Evolutionary conservation across 2,797 vertebrate species (phyloP).

Genomic region (Spatula versicolor): DNA sequence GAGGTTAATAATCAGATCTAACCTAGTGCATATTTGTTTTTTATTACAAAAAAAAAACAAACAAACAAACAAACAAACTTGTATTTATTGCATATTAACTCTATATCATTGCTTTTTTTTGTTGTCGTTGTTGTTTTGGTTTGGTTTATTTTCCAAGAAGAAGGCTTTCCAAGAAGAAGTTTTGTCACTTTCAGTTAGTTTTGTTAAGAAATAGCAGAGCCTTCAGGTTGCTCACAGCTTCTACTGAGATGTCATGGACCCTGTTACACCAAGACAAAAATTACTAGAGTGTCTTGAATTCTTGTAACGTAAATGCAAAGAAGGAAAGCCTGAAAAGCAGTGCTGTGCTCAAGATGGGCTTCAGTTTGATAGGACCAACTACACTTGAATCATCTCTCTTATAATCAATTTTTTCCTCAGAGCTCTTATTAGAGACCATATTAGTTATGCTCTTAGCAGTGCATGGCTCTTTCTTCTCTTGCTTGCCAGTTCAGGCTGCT

Average conservation of each 20-base stretch:
- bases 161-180: not conserved
- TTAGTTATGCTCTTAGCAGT: not conserved
- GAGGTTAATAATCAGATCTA: not conserved
- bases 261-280: not conserved
- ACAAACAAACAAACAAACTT: not conserved
- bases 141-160: not conserved
- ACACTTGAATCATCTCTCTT: not conserved
- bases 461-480: not conserved
- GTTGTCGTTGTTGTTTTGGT: not conserved
- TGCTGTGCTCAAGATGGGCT: not conserved
- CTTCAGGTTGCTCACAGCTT: not conserved
- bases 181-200: not conserved
- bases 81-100: not conserved
- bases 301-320: not conserved
- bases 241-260: not conserved
- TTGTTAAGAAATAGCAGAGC: not conserved
- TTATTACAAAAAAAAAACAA: not conserved
- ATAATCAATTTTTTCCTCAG: not conserved
- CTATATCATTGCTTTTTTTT: not conserved
- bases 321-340: not conserved
- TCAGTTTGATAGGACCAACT: not conserved
- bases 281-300: not conserved
- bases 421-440: fast-evolving
- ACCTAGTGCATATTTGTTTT: not conserved
- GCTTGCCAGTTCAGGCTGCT: not conserved